Conservation (phyloP, 2,888 invertebrate genomes). For the Perdita meconis region DNA sequence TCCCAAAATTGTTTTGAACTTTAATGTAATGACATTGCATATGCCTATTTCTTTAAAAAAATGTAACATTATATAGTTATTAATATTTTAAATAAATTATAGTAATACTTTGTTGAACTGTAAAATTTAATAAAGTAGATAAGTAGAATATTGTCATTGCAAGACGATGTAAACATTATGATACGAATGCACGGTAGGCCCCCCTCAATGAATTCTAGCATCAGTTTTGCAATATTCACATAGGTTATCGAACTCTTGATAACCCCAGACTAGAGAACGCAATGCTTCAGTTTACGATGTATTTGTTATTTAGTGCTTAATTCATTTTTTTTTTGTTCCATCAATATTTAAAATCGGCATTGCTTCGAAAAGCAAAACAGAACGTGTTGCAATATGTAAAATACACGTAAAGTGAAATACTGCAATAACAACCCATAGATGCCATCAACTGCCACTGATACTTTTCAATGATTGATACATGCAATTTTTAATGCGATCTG, state of each 20-base stretch:
- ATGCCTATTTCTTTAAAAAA: conserved; percentile 30
- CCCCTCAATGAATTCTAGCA: conserved; percentile 67
- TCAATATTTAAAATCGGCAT: conserved; percentile 10
- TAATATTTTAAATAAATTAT: conserved; percentile 9
- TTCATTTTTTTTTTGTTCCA: conserved; percentile 19
- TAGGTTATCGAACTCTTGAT: conserved; percentile 73
- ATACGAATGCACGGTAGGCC: conserved; percentile 54
- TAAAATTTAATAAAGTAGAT: conserved; percentile 26
- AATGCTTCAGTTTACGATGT: conserved; percentile 36
- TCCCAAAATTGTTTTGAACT: too few relatives aligned
- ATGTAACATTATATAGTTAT: conserved; percentile 19
- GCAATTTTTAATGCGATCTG: conserved; percentile 30
- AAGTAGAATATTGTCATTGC: conserved; percentile 28
- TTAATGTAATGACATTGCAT: too few relatives aligned
- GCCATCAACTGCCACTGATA: conserved; percentile 9
- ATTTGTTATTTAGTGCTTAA: conserved; percentile 47
- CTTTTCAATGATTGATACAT: conserved; percentile 44
- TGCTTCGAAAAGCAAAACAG: conserved; percentile 2
- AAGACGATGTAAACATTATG: conserved; percentile 32
- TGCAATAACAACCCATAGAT: conserved; percentile 14
- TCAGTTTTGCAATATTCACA: conserved; percentile 63
- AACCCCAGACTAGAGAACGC: conserved; percentile 68
- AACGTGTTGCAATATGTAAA: conserved; percentile 9
- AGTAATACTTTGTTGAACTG: conserved; percentile 16
- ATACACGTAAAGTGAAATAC: conserved; percentile 14